Percentiles rank a stretch among this genome's conserved stretches.
Conservation (phyloP, 1,140 invertebrate genomes). For the Plectus sambesii region DNA sequence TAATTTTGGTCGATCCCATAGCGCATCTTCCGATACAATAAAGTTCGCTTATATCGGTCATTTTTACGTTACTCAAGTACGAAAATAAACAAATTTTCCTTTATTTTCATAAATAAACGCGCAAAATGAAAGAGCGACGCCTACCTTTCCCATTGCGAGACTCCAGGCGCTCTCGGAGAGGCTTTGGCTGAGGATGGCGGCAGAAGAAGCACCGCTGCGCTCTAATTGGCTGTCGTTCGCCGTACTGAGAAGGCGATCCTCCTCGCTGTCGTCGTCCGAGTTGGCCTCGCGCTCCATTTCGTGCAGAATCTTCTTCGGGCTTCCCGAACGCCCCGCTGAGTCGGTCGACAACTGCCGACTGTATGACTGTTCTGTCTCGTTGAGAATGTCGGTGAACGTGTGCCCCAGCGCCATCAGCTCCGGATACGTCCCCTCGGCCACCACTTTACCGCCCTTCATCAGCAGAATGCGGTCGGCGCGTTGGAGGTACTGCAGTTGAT, state of each 20-base stretch:
- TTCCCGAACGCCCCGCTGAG: not conserved
- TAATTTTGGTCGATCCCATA: no score
- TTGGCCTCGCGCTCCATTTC: constrained; percentile 2
- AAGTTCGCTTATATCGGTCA: no score
- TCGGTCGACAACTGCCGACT: not conserved
- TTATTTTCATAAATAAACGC: no score
- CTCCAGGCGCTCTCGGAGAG: no score
- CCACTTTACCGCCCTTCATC: constrained; percentile 55
- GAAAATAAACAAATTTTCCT: no score
- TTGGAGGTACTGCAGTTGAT: constrained; percentile 69
- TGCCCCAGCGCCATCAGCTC: constrained; percentile 13
- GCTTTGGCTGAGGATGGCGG: no score
- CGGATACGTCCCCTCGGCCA: constrained; percentile 13
- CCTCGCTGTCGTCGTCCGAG: constrained; percentile 1
- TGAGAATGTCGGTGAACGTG: constrained; percentile 10
- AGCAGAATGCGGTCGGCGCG: constrained; percentile 64
- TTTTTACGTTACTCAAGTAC: no score
- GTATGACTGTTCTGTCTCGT: not conserved
- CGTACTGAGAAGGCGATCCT: not conserved
- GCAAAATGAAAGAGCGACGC: no score
- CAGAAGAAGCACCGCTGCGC: no score
- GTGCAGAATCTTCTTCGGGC: not conserved
- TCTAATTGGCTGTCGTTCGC: no score
- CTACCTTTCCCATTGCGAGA: no score
- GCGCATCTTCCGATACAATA: no score